Evolutionary conservation across 2,888 invertebrate genomes (phyloP), one percentile per base, ranked within the genome.

Genomic region (Erpobdella octoculata): DNA sequence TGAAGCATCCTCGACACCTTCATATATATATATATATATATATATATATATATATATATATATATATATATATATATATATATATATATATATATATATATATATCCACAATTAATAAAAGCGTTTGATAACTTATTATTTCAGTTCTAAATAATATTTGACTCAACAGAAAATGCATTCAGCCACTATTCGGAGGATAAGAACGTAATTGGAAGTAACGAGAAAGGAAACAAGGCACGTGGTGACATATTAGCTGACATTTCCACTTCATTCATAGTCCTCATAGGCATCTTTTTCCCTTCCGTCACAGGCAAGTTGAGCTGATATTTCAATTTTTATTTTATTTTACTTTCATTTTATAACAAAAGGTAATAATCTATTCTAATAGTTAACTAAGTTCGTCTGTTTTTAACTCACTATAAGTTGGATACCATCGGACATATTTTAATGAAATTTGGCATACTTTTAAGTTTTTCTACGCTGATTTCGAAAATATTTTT

Each of bases 221-320:
- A 73, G 48, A 33, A 46, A 8, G 76, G 81, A 0, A 75, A 78
- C 59, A 38, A 76, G 12, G 73, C 53, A 0, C 73, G 76, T 31
- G 81, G 81, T 8, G 81, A 83, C 75, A 89, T 97, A 73, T 88
- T 90, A 78, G 90, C 91, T 15, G 98, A 99, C 81, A 88, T 94
- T 69, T 90, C 94, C 4, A 95, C 96, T 6, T 88, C 92, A 0
- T 97, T 98, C 83, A 95, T 96, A 72, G 89, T 98, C 77, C 88
- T 99, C 37, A 91, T 98, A 77, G 98, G 96, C 78, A 98, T 99
- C 79, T 99, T 97, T 87, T 99, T 99, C 86, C 98, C 98, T 31
- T 96, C 96, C 21, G 96, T 95, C 62, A 98, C 98, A 79, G 97
- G 97, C 89, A n/a, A 62, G 35, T 62, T 62, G 62, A n/a, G 12